phyloP scores from a whole-genome alignment of 2,113 vertebrate genomes.

The Eolophus roseicapilla region DNA sequence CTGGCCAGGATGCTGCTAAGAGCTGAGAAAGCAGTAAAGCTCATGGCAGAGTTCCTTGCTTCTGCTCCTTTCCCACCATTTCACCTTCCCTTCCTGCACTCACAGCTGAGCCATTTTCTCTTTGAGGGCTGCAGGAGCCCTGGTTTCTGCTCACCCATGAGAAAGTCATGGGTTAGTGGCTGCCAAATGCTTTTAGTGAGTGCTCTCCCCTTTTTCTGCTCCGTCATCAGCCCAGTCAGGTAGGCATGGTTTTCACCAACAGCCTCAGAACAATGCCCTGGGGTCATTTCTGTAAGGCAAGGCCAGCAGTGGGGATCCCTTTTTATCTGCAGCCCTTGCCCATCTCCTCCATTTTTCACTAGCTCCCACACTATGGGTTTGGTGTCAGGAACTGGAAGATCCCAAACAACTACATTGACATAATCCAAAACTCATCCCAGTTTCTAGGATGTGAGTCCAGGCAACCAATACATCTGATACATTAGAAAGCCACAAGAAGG shows the following conservation, averaged over 20 bases:
- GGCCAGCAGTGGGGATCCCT: background rate
- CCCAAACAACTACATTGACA: rapidly evolving
- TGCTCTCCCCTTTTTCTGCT: background rate
- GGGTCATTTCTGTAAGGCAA: background rate
- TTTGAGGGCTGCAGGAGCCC: background rate
- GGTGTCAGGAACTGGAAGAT: background rate
- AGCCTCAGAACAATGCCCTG: background rate
- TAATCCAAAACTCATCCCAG: background rate
- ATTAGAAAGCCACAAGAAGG: background rate
- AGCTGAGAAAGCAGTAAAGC: background rate
- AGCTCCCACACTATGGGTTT: background rate
- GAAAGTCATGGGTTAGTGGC: background rate
- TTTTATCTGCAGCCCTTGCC: background rate
- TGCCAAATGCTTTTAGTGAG: background rate
- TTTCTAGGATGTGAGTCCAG: background rate
- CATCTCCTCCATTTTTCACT: background rate
- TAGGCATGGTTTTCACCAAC: background rate
- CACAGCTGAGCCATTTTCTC: background rate
- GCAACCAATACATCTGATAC: background rate
- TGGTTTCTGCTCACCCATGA: background rate
- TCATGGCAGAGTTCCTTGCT: background rate
- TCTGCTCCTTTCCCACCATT: background rate
- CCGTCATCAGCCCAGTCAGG: background rate
- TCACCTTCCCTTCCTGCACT: background rate
- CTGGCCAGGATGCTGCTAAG: background rate